Base-by-base conservation (phyloP, 2,888 invertebrate species). In the Falcaria lacertinaria region DNA sequence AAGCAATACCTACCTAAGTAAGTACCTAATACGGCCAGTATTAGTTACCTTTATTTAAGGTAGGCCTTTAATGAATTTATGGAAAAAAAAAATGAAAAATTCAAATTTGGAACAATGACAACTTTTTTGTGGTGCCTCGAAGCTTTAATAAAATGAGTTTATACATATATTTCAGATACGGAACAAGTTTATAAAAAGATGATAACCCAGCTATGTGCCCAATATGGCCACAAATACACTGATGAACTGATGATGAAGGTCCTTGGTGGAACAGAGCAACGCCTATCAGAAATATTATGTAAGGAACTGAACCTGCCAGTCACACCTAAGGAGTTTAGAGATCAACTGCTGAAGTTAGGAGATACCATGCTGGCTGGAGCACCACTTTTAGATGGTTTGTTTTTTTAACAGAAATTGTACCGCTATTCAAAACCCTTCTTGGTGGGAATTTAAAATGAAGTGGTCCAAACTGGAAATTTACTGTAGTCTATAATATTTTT, bases 151-250 rank as follows among this genome's bases (percentile, higher is more conserved):
- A n/a, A n/a, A n/a, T n/a, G n/a, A n/a, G 5, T 19, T 19, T 19
- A 6, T 22, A 22, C 3, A 2, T 22, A 11, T 11, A 11, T 28
- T 28, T 11, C 90, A 96, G 97, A 97, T 81, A 95, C 96, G 0
- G 97, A 97, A 81, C 88, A 85, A 44, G 89, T 95, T 34, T 97
- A 97, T 78, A 94, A 94, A 61, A 91, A 91, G 64, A 93, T 94
- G 66, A 93, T 94, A 61, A 90, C 91, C 48, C 90, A 91, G 60
- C 91, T 96, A 54, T 93, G 94, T 56, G 91, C 91, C 32, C 89
- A 91, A 52, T 96, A 93, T 79, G 95, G 94, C 3, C 94, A 94
- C 65, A 74, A 86, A 33, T 98, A 96, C 80, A 95, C 96, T 0
- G 92, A 93, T 69, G 95, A 96, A 50, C 83, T 96, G 48, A 94